phyloP scores from a whole-genome alignment of 2,888 invertebrate species.

The Tromatobia lineatoria region DNA sequence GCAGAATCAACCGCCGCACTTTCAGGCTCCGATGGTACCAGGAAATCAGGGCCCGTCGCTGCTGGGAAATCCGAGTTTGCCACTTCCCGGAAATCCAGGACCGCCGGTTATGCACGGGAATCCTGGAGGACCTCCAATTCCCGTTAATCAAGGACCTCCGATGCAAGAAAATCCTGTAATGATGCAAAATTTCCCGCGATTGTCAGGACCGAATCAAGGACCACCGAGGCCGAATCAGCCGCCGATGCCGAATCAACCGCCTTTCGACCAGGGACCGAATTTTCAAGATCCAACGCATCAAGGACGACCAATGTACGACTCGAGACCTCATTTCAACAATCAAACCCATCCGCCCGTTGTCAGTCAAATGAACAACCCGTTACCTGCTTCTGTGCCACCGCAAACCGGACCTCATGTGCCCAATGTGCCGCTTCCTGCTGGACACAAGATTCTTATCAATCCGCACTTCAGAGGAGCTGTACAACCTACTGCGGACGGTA shows the following conservation, averaged over 20 bases:
- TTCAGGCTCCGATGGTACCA: constrained; percentile 73
- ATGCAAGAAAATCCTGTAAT: constrained; percentile 72
- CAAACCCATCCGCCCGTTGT: constrained; percentile 41
- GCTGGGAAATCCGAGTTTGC: constrained; percentile 73
- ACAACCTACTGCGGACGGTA: constrained; percentile 87
- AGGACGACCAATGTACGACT: constrained; percentile 67
- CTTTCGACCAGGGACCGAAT: constrained; percentile 77
- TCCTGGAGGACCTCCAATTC: constrained; percentile 63
- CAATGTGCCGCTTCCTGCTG: constrained; percentile 80
- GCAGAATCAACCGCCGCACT: constrained; percentile 73
- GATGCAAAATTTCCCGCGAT: constrained; percentile 76
- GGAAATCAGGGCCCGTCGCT: constrained; percentile 73
- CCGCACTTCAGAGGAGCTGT: constrained; percentile 89
- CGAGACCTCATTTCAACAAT: constrained; percentile 55
- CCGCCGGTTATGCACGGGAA: constrained; percentile 53
- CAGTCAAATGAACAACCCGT: constrained; percentile 61
- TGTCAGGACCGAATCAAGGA: constrained; percentile 71
- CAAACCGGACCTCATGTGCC: constrained; percentile 74
- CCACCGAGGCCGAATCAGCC: constrained; percentile 72
- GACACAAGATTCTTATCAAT: constrained; percentile 89
- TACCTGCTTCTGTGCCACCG: constrained; percentile 51
- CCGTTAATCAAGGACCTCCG: constrained; percentile 72
- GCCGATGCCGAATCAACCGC: constrained; percentile 72
- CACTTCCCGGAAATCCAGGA: constrained; percentile 67
- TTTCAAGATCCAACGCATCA: constrained; percentile 77